Conservation (phyloP, 2,113 vertebrate genomes). For the Siniperca chuatsi region DNA sequence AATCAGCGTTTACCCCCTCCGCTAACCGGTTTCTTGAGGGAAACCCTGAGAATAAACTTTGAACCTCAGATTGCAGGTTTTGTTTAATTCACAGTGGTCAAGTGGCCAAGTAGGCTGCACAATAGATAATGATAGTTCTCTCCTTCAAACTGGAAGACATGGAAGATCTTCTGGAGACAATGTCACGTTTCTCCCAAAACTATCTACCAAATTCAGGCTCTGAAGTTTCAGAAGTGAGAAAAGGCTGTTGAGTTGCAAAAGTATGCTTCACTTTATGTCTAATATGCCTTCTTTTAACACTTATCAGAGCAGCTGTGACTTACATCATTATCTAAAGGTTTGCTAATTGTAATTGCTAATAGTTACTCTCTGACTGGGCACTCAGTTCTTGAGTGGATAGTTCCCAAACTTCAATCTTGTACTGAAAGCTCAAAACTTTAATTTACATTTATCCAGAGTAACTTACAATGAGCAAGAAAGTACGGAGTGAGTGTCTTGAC, state of each 20-base stretch:
- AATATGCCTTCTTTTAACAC: not conserved
- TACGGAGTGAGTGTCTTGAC: no score
- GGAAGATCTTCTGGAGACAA: constrained; percentile 14
- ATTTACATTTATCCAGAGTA: no score
- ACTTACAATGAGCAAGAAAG: no score
- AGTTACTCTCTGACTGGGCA: not conserved
- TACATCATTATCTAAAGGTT: no score
- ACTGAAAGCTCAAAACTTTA: no score
- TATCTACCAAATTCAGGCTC: not conserved
- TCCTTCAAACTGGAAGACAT: constrained; percentile 23
- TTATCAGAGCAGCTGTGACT: no score
- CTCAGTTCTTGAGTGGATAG: not conserved
- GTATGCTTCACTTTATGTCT: not conserved
- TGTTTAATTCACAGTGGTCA: constrained; percentile 21
- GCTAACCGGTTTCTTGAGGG: constrained; percentile 25
- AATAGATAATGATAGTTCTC: constrained; percentile 56
- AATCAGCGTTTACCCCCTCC: constrained; percentile 11
- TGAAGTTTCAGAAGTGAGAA: no score
- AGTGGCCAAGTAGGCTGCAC: constrained; percentile 27
- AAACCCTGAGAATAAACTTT: constrained; percentile 20
- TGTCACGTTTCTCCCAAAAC: constrained; percentile 13
- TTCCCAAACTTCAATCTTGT: no score
- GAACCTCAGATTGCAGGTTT: constrained; percentile 53
- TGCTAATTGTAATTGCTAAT: not conserved
- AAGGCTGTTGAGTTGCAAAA: not conserved